Evolutionary conservation across 2,113 vertebrate species (phyloP).

Genomic region (Odobenus rosmarus): DNA sequence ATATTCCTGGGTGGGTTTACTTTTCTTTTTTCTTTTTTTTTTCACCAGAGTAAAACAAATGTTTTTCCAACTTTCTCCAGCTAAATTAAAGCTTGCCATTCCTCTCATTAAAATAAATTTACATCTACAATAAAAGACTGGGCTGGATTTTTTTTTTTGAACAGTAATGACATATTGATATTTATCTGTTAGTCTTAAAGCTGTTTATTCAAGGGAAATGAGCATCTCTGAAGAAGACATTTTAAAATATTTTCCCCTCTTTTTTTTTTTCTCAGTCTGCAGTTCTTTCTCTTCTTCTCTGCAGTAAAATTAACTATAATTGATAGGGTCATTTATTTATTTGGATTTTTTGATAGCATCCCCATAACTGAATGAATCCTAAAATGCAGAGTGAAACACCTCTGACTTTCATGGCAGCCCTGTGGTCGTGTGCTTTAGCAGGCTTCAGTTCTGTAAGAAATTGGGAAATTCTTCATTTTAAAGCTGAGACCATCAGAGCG

Average conservation of each 20-base stretch:
- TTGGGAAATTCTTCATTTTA: conserved; percentile 79
- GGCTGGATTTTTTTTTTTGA: conserved; percentile 64
- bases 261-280: neutral
- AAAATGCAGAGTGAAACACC: conserved; percentile 78
- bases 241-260: conserved; percentile 59
- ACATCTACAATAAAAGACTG: conserved; percentile 82
- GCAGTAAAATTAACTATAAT: conserved; percentile 79
- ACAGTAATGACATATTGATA: conserved; percentile 48
- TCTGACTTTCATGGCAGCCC: conserved; percentile 71
- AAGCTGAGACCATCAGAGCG: conserved; percentile 77
- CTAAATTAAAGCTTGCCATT: conserved; percentile 83
- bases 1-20: conserved; percentile 48
- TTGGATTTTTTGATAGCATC: conserved; percentile 30
- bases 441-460: conserved; percentile 68
- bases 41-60: conserved; percentile 76
- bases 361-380: conserved; percentile 49
- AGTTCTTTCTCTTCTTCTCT: conserved; percentile 71
- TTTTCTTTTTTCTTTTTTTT: neutral
- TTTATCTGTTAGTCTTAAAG: conserved; percentile 65
- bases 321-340: conserved; percentile 56
- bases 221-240: conserved; percentile 68
- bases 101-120: conserved; percentile 87
- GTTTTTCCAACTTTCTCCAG: conserved; percentile 80
- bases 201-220: conserved; percentile 63
- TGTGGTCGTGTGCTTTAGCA: conserved; percentile 66